Conservation (phyloP, 2,113 vertebrate species). For the Lipotes vexillifer region DNA sequence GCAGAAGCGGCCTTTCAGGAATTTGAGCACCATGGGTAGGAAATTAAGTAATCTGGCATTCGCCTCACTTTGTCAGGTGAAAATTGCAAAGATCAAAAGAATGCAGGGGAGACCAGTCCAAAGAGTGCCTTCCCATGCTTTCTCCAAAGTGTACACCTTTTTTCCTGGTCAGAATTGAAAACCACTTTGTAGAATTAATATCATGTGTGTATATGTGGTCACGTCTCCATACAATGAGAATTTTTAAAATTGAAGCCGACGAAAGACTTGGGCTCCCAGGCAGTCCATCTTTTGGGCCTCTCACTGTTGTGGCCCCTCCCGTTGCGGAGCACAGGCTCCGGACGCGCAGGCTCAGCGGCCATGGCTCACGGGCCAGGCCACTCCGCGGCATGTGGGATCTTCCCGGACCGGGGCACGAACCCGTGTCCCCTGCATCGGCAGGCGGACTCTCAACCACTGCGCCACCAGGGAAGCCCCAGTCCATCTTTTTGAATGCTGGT, state of each 20-base stretch:
- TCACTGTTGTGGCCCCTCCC: too few species aligned
- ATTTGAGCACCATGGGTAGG: neutral
- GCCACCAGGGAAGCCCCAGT: too few species aligned
- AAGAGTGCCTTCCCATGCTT: neutral
- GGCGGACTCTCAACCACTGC: too few species aligned
- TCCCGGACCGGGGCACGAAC: too few species aligned
- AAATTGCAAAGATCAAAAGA: neutral
- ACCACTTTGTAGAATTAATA: neutral
- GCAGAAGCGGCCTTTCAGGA: neutral
- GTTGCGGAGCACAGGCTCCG: too few species aligned
- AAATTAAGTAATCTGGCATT: neutral
- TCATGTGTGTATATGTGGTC: neutral
- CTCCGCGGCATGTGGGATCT: too few species aligned
- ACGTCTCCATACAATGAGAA: neutral
- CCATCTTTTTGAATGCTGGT: rapidly evolving
- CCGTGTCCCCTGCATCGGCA: too few species aligned
- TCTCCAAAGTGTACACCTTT: neutral
- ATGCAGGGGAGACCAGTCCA: neutral
- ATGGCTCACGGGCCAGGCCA: too few species aligned
- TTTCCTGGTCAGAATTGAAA: neutral
- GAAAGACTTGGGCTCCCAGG: neutral
- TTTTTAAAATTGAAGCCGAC: neutral
- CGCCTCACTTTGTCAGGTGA: neutral
- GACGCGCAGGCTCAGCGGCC: too few species aligned
- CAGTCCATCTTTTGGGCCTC: neutral